Base-by-base conservation (phyloP, 2,113 vertebrate species). In the Nibea albiflora region DNA sequence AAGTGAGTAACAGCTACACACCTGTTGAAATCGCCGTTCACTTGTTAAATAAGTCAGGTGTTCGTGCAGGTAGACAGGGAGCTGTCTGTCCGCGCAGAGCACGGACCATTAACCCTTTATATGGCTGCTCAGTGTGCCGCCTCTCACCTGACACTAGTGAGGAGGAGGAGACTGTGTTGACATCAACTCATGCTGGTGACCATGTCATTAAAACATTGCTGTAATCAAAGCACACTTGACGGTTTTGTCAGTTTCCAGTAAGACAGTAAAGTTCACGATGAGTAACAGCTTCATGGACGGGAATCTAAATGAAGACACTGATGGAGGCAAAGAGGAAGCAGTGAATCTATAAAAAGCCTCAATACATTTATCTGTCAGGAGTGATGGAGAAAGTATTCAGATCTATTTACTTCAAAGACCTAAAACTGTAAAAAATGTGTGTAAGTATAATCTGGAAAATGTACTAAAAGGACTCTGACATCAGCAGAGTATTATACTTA, bases 131-230 rank as follows among this genome's bases (percentile, higher is more conserved):
- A 0, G 35, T 28, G 58, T 5, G 2, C 72, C 73, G 58, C 82
- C 88, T 54, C 58, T 76, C 68, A 88, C 78, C 78, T 88, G 69
- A 22, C 17, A 0, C 35, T 46, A 71, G 1, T 2, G 35, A 39
- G 82, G 75, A 47, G 79, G 88, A 74, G 86, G 73, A 15, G 70
- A 42, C 73, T 3, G 64, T 11, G 9, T 0, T 16, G 5, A 24
- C 0, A 35, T 50, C 35, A 35, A 12, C n/a, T 58, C 26, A 17
- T 10, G 15, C 28, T 52, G 9, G 0, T 17, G 0, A n/a, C 15
- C 11, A 5, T 15, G 4, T 31, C 17, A 6, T 4, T 68, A 3
- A 15, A 52, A 16, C 10, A 42, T 11, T 20, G 62, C 5, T 52
- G 39, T n/a, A 42, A 62, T 56, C 49, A 20, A 9, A 24, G 10